A percentile compares a stretch with the other conserved stretches of the same genome.
Evolutionary conservation across 2,113 vertebrate species (phyloP).

Genomic region (Excalfactoria chinensis): DNA sequence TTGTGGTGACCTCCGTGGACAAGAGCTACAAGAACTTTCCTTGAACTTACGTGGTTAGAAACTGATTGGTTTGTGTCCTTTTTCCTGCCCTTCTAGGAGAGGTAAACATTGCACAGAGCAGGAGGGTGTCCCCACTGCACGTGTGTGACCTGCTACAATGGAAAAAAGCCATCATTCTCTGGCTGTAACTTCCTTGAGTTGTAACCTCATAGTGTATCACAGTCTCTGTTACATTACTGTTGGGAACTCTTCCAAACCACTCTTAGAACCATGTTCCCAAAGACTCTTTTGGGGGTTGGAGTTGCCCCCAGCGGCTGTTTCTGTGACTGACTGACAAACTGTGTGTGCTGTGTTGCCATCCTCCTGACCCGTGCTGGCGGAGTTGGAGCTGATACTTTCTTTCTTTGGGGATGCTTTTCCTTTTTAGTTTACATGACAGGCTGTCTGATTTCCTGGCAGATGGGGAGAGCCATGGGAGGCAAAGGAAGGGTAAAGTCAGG

Average conservation of each 20-base stretch:
- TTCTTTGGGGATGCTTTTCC: neutral
- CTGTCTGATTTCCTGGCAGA: neutral
- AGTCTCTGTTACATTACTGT: neutral
- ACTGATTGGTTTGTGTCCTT: neutral
- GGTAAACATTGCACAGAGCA: accelerated
- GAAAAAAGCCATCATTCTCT: neutral
- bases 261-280: neutral
- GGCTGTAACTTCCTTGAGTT: neutral
- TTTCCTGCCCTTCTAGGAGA: neutral
- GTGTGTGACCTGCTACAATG: neutral
- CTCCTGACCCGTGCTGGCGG: accelerated
- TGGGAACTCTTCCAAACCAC: neutral
- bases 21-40: neutral
- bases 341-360: accelerated
- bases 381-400: neutral
- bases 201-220: accelerated
- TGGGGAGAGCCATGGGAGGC: neutral
- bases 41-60: neutral
- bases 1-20: neutral
- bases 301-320: neutral
- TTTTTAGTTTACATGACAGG: neutral
- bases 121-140: neutral
- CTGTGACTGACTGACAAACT: neutral
- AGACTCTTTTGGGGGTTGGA: neutral
- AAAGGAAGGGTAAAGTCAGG: neutral